Evolutionary conservation across 2,888 invertebrate genomes (phyloP).

Genomic region (Diarsia dahlii): DNA sequence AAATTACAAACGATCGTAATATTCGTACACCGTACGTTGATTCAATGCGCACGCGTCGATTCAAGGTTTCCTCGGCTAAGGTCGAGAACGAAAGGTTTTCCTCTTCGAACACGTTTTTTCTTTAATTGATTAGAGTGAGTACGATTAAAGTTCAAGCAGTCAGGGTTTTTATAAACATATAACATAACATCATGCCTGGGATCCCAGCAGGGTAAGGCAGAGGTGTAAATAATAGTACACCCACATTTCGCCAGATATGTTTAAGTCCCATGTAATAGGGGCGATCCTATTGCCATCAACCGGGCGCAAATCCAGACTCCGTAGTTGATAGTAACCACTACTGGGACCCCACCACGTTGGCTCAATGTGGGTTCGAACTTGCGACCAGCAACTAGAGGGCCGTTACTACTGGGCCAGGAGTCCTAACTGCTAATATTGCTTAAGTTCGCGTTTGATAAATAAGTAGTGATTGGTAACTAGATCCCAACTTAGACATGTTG

Average conservation of each 20-base stretch:
- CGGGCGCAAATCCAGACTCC: too few species aligned
- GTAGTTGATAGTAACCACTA: background rate
- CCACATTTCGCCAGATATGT: too few species aligned
- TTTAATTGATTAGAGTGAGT: background rate
- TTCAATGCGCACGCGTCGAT: constrained; percentile 25
- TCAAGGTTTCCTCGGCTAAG: constrained; percentile 47
- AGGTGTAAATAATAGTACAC: too few species aligned
- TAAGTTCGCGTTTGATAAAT: background rate
- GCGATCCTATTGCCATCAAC: too few species aligned
- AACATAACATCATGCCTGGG: too few species aligned
- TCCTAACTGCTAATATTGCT: background rate
- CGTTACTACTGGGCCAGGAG: too few species aligned
- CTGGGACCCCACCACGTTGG: background rate
- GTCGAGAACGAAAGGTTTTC: constrained; percentile 54
- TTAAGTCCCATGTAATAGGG: too few species aligned
- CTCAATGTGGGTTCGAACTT: background rate
- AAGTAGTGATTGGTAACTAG: constrained; percentile 22
- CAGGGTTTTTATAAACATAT: background rate
- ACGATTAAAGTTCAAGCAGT: background rate
- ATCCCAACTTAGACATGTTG: constrained; percentile 2
- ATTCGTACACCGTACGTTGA: background rate
- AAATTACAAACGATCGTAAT: background rate
- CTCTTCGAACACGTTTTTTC: constrained; percentile 32
- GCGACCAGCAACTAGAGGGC: too few species aligned
- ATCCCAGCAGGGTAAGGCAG: too few species aligned